Conservation (phyloP, 1,140 invertebrate species). For the Sitophilus oryzae region DNA sequence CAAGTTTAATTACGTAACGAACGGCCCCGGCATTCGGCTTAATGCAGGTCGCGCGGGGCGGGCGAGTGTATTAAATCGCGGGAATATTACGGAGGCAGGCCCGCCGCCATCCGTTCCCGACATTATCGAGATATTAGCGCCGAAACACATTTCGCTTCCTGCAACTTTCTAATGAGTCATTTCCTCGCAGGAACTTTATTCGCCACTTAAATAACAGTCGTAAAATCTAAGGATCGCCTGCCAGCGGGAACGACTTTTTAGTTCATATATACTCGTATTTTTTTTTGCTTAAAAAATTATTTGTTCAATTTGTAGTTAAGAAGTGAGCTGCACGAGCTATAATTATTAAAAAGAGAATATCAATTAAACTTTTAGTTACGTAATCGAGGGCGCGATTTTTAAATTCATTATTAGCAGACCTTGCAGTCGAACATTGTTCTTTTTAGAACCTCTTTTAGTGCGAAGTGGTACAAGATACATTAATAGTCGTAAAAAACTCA, state of each 20-base stretch:
- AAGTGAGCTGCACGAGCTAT: too few species aligned
- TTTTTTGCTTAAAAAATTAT: too few species aligned
- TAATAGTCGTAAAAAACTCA: too few species aligned
- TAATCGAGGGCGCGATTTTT: too few species aligned
- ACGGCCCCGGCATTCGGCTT: not conserved
- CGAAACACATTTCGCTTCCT: constrained; percentile 16
- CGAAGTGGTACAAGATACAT: too few species aligned
- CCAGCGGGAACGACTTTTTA: not conserved
- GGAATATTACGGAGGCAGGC: constrained; percentile 1
- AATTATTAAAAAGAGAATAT: too few species aligned
- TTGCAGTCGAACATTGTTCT: too few species aligned
- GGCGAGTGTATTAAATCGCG: not conserved
- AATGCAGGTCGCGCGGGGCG: not conserved
- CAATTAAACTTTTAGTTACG: too few species aligned
- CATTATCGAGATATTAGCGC: constrained; percentile 11
- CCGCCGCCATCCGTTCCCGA: constrained; percentile 1
- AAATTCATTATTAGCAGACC: too few species aligned
- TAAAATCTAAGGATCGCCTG: constrained; percentile 8
- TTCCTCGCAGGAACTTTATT: constrained; percentile 15
- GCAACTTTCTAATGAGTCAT: constrained; percentile 18
- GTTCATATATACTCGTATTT: too few species aligned
- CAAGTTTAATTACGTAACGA: not conserved
- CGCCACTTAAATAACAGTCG: constrained; percentile 13
- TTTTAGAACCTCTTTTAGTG: too few species aligned
- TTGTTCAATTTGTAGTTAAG: too few species aligned